Evolutionary conservation across 2,797 vertebrate genomes (phyloP), one percentile per base, ranked within the genome.

Genomic region (Meriones psammophilus): DNA sequence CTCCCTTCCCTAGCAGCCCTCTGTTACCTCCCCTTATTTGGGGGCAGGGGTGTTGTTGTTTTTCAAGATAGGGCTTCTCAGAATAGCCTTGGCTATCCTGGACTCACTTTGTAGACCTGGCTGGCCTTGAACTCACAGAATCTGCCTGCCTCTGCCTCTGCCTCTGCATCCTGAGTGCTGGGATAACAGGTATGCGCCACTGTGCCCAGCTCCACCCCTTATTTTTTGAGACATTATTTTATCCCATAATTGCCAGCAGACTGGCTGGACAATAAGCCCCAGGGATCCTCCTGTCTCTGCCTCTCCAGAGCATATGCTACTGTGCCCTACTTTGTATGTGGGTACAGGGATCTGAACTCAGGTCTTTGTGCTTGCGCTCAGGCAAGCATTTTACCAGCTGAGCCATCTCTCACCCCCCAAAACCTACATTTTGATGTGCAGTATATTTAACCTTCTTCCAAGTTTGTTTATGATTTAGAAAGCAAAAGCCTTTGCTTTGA

Each of bases 401-500:
- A 81, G 12, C 68, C n/a, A 30, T 58, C 42, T 85, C 33, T 50
- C 46, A 24, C 13, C 33, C 64, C 68, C 85, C 14, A 73, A 88
- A 76, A 88, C 15, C 60, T 77, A 18, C 28, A 74, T 56, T 80
- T 80, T 91, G 92, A 87, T 17, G 86, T 64, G 36, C 84, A 58
- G 8, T 20, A 1, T 92, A 42, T 93, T 95, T 89, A 89, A 73
- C 50, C 56, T 92, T 81, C 26, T 3, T 30, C n/a, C 50, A 91
- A 28, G 20, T 96, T 92, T 92, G 15, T 94, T 93, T 95, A 76
- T 73, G 13, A 60, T 78, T 94, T 88, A 24, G 78, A 91, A 84
- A 93, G 83, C 46, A 66, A 90, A 96, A 56, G 39, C 85, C 79
- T 92, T 92, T 96, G 46, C 74, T 86, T 50, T 91, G 56, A 91